Evolutionary conservation across 2,888 invertebrate genomes (phyloP).

Genomic region (Drosophila imparisetae): DNA sequence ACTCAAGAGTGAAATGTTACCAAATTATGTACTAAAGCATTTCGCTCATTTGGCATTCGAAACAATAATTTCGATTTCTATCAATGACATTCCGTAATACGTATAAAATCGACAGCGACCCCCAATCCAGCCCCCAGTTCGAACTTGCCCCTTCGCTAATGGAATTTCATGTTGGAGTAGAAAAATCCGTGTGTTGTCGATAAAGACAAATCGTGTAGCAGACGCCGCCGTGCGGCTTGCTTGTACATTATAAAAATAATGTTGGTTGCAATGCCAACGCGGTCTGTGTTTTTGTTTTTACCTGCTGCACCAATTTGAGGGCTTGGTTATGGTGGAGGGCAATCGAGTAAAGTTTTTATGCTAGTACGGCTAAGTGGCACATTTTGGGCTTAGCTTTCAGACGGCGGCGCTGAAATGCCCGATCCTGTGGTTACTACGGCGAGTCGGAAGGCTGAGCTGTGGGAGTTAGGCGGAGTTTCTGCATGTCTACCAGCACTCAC

Average conservation of each 20-base stretch:
- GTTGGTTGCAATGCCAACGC: conserved; percentile 75
- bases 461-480: conserved; percentile 16
- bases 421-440: conserved; percentile 52
- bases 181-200: conserved; percentile 52
- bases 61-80: conserved; percentile 71
- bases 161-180: conserved; percentile 52
- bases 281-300: conserved; percentile 45
- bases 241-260: conserved; percentile 79
- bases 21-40: conserved; percentile 26
- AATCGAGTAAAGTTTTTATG: conserved; percentile 69
- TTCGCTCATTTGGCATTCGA: conserved; percentile 11
- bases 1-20: conserved; percentile 12
- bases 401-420: conserved; percentile 52
- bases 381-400: conserved; percentile 77
- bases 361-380: conserved; percentile 72
- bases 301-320: background rate
- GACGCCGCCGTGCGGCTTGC: conserved; percentile 62
- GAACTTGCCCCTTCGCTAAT: conserved; percentile 47
- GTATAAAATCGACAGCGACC: conserved; percentile 36
- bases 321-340: conserved; percentile 4
- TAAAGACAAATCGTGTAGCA: conserved; percentile 73
- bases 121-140: background rate
- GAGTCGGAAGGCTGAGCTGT: conserved; percentile 25
- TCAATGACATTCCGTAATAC: conserved; percentile 62
- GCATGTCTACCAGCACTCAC: conserved; percentile 41